Conservation (phyloP, 2,888 invertebrate genomes). For the Drosophila tanythrix region DNA sequence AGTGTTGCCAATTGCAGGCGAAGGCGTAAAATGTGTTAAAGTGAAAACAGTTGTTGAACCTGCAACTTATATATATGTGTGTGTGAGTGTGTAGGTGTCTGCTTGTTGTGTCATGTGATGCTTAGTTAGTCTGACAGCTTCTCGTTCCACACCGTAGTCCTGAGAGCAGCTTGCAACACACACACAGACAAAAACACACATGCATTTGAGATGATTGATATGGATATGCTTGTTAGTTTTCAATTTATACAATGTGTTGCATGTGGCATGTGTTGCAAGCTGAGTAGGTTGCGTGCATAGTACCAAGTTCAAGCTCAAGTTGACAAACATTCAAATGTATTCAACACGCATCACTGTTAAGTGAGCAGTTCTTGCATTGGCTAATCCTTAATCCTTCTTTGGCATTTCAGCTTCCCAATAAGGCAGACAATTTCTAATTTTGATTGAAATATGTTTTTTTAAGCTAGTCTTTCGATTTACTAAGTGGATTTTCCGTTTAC, state of each 20-base stretch:
- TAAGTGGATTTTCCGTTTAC: background rate
- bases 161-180: conserved; percentile 23
- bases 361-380: background rate
- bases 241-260: conserved; percentile 13
- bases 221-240: conserved; percentile 1
- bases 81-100: conserved; percentile 21
- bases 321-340: conserved; percentile 22
- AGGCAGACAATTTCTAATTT: background rate
- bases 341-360: conserved; percentile 4
- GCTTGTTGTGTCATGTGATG: conserved; percentile 57
- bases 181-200: conserved; percentile 8
- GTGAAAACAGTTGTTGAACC: conserved; percentile 53
- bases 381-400: background rate
- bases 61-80: conserved; percentile 24
- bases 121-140: conserved; percentile 69
- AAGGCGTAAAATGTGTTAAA: conserved; percentile 58
- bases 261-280: conserved; percentile 19
- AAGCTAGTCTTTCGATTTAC: background rate
- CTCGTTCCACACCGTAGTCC: conserved; percentile 45
- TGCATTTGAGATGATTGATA: conserved; percentile 6
- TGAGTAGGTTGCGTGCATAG: conserved; percentile 2
- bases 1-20: conserved; percentile 43
- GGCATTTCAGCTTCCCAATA: background rate
- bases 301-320: conserved; percentile 20
- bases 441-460: background rate